Base-by-base conservation (phyloP, 1,140 invertebrate genomes). In the Schmidtea mediterranea region DNA sequence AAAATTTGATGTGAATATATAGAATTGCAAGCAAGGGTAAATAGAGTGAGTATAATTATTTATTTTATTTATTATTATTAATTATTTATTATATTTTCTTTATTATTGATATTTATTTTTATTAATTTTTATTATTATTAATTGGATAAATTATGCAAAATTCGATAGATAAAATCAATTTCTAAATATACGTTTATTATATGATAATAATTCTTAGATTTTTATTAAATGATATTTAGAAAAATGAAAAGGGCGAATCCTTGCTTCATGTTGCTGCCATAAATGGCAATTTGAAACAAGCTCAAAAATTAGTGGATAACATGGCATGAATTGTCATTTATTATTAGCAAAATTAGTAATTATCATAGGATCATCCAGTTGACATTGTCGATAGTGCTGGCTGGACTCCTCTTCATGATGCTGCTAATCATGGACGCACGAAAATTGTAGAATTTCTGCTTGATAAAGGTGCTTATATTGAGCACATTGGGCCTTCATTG, bases 351-450 rank as follows among this genome's bases (percentile, higher is more conserved):
- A n/a, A n/a, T n/a, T n/a, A n/a, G n/a, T n/a, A n/a, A n/a, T n/a
- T n/a, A n/a, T n/a, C n/a, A n/a, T n/a, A 45, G 43, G 12, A 24
- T 12, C 43, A 45, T 45, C 43, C 43, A 22, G 43, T 45, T 5
- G 21, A 45, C 18, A 21, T 45, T 21, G 43, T 19, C 5, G 43
- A 45, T 24, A 21, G 9, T 13, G 43, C 43, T 13, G 43, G 43
- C 18, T 45, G 43, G 43, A 15, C 21, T 6, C 43, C 43, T 22
- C 15, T 45, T 6, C 43, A 45, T 21, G 43, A 45, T 19, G 43
- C 43, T 21, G 15, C 15, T 24, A 19, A 19, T 21, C 43, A 45
- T 24, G 21, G 21, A 19, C 43, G 18, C 18, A 22, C 15, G 15
- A 12, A 45, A 24, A 45, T 45, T 13, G 43, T 21, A 5, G 43